A percentile compares a stretch with the other conserved stretches of the same genome.
phyloP scores from a whole-genome alignment of 2,888 invertebrate genomes.

The Therioaphis trifolii region DNA sequence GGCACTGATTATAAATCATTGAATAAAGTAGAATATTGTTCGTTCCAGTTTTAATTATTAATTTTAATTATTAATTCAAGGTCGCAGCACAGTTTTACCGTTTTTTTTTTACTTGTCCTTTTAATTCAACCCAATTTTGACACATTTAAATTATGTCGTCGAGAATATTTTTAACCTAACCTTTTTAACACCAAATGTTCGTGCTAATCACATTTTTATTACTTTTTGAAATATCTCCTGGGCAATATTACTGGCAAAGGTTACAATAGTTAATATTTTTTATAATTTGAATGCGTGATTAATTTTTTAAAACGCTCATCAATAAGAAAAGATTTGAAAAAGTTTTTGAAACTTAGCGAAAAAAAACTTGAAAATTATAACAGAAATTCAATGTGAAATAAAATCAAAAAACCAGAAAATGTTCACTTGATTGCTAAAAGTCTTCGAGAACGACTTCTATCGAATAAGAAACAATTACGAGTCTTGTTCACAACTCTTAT shows the following conservation, averaged over 20 bases:
- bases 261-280: background rate
- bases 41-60: background rate
- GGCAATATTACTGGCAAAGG: slow-evolving; percentile 39
- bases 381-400: too few species aligned
- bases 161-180: slow-evolving; percentile 41
- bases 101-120: slow-evolving; percentile 18
- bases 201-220: slow-evolving; percentile 51
- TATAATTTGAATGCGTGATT: background rate
- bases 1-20: background rate
- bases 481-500: too few species aligned
- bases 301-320: background rate
- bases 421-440: too few species aligned
- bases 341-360: background rate
- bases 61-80: slow-evolving; percentile 8
- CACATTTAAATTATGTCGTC: slow-evolving; percentile 22
- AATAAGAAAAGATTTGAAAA: background rate
- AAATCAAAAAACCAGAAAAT: too few species aligned
- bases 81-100: background rate
- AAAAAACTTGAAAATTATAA: background rate
- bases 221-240: slow-evolving; percentile 42
- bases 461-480: too few species aligned
- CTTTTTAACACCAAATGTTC: slow-evolving; percentile 20
- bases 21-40: background rate
- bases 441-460: too few species aligned
- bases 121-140: slow-evolving; percentile 28